Percentiles rank a stretch among this genome's conserved stretches.
Evolutionary conservation across 1,140 invertebrate species (phyloP).

Genomic region (Helicoverpa zea): DNA sequence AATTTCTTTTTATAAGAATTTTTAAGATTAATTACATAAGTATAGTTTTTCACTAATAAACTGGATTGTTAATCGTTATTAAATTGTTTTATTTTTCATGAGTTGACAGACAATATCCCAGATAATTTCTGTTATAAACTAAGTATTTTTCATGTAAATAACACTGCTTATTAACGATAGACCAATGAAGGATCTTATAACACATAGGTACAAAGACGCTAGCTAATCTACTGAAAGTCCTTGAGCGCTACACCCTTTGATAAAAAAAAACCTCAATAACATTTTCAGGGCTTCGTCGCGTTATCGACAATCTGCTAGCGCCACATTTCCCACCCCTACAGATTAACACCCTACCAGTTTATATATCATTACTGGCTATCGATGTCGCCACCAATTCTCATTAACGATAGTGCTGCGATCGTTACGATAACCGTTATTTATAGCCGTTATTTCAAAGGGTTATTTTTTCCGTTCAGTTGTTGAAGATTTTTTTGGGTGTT

Average conservation of each 20-base stretch:
- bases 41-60: no score
- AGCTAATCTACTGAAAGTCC: background rate
- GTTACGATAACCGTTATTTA: constrained; percentile 41
- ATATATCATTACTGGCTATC: constrained; percentile 45
- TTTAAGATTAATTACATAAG: no score
- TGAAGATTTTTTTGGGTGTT: background rate
- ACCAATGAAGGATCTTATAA: no score
- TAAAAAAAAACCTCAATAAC: constrained; percentile 1
- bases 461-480: constrained; percentile 3
- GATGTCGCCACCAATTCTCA: constrained; percentile 46
- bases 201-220: background rate
- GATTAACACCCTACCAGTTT: constrained; percentile 43
- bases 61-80: no score
- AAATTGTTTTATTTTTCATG: no score
- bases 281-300: background rate
- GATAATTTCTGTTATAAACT: no score
- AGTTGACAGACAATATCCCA: no score
- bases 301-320: constrained; percentile 31
- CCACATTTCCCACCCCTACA: constrained; percentile 3
- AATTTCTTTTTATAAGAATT: background rate
- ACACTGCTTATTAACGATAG: no score
- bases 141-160: no score
- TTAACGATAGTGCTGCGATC: constrained; percentile 40
- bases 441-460: constrained; percentile 29
- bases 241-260: background rate